Evolutionary conservation across 2,113 vertebrate species (phyloP).

Genomic region (Uria aalge): DNA sequence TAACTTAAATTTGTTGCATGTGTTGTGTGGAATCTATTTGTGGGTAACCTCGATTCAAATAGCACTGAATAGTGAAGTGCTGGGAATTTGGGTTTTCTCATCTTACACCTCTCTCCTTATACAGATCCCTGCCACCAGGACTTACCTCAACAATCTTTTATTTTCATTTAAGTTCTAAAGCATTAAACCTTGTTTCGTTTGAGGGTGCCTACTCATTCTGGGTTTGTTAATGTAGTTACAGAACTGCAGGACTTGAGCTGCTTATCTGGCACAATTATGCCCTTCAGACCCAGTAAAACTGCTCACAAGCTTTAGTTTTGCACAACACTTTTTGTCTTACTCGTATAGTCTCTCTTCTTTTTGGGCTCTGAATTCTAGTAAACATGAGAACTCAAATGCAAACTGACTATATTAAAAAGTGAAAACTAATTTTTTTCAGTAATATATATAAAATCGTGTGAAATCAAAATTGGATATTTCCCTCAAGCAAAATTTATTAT

Average conservation of each 20-base stretch:
- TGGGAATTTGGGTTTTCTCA: neutral
- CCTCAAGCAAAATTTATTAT: neutral
- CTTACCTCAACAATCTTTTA: neutral
- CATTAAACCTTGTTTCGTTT: neutral
- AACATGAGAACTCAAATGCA: neutral
- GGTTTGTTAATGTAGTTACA: neutral
- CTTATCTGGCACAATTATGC: neutral
- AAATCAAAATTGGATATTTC: neutral
- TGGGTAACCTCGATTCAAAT: neutral
- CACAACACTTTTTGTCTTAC: neutral
- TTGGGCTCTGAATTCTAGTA: neutral
- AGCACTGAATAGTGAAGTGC: neutral
- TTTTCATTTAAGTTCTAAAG: neutral
- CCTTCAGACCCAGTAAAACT: neutral
- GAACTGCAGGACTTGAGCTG: neutral
- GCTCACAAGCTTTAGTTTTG: neutral
- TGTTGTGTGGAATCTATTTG: neutral
- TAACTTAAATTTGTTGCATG: neutral
- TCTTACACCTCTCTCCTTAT: neutral
- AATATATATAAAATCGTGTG: neutral
- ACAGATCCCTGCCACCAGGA: neutral
- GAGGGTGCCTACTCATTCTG: rapidly evolving
- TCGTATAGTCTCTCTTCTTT: neutral
- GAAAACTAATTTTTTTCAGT: neutral
- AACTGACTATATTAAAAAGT: neutral